Evolutionary conservation across 2,113 vertebrate species (phyloP), one percentile per base, ranked within the genome.

Genomic region (Opisthocomus hoazin): DNA sequence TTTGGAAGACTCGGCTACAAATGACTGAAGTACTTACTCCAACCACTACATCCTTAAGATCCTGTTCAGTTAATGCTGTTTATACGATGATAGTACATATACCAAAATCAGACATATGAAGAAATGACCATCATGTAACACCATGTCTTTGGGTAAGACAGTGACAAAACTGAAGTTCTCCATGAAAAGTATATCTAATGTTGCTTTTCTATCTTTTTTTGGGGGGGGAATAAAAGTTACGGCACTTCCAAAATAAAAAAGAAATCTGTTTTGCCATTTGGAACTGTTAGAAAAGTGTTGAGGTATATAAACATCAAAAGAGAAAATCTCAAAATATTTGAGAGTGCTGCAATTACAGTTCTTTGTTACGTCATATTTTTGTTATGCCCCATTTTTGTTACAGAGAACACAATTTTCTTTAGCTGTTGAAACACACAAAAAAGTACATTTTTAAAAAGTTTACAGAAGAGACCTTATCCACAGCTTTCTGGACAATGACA

Each of bases 11-110:
- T 41, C 39, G 48, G 6, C 41, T 17, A 37, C n/a, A 66, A 75
- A 27, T 43, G 51, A 5, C 4, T 16, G 12, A 64, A 54, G 18
- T 39, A 39, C 22, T 69, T 58, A n/a, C 48, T 19, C 29, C 20
- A 43, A 30, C 7, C 10, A 36, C 6, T 15, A 11, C 34, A 54
- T 9, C 50, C 26, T 39, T 2, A 41, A 5, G 39, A 8, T 27
- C n/a, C 32, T 76, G 51, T 11, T 23, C 39, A 30, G 5, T 8
- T 8, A 11, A 11, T 15, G 46, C 10, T 76, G 10, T 23, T 45
- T 41, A 4, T 17, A 6, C 13, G 12, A 19, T 6, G 29, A 60
- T 6, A 58, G 17, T 3, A 11, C 39, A 6, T 10, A 12, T 1
- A 51, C 18, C 34, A 27, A 69, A 45, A 65, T 2, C 8, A 84